Percentiles rank a stretch among this genome's conserved stretches.
phyloP scores from a whole-genome alignment of 2,797 vertebrate species.

The Crocidura indochinensis region DNA sequence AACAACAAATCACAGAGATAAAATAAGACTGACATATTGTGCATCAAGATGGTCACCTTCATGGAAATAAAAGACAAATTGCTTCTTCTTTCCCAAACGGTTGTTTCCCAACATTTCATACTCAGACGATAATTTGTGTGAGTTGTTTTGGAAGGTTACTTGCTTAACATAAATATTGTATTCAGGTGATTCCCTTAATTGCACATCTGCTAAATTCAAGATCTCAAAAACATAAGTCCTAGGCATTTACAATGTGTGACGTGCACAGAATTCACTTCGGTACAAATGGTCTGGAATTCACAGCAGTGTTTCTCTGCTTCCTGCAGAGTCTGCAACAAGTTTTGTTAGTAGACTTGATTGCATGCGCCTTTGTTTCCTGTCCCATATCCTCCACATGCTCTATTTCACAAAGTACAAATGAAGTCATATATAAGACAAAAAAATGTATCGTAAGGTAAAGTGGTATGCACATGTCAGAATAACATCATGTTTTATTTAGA shows the following conservation, averaged over 20 bases:
- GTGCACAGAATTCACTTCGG: background rate
- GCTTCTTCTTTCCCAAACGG: background rate
- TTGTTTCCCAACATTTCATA: background rate
- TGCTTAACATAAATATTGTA: background rate
- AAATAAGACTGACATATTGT: background rate
- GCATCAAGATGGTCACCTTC: background rate
- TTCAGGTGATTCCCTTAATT: constrained; percentile 27
- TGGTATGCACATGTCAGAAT: background rate
- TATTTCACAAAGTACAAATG: constrained; percentile 23
- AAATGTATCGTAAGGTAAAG: constrained; percentile 43
- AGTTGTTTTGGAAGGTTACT: constrained; percentile 17
- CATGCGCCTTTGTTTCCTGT: background rate
- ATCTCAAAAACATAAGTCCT: background rate
- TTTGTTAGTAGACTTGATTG: background rate
- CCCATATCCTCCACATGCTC: background rate
- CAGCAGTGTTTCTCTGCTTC: background rate
- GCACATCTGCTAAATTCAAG: constrained; percentile 51
- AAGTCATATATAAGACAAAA: background rate
- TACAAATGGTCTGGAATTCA: background rate
- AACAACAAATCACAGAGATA: constrained; percentile 26
- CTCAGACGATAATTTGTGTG: background rate
- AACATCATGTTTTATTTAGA: too few species aligned
- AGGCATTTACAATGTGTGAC: background rate
- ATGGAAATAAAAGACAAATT: background rate
- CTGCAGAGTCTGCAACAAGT: too few species aligned